Conservation (phyloP, 2,797 vertebrate species). For the Thalassophryne amazonica region DNA sequence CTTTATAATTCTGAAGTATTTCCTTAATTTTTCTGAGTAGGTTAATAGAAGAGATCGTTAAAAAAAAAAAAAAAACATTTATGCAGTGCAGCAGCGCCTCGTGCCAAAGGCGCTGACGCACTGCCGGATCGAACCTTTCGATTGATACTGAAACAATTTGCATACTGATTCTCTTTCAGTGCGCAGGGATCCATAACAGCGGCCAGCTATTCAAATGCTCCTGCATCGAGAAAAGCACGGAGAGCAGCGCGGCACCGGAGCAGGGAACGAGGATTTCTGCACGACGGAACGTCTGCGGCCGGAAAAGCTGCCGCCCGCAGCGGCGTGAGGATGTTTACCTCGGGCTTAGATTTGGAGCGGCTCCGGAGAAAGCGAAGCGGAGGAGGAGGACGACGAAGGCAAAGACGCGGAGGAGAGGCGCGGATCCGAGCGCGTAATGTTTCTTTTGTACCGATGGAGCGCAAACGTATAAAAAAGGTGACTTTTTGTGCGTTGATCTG, state of each 20-base stretch:
- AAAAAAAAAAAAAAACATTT: too few species aligned
- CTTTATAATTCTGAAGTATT: background rate
- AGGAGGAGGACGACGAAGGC: constrained; percentile 23
- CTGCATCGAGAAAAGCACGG: constrained; percentile 85
- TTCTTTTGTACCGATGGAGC: constrained; percentile 33
- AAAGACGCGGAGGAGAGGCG: constrained; percentile 4
- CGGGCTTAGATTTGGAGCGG: constrained; percentile 73
- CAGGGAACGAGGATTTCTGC: constrained; percentile 67
- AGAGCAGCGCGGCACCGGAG: constrained; percentile 67
- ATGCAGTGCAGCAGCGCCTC: constrained; percentile 78
- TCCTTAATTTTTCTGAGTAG: background rate
- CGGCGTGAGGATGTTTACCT: constrained; percentile 70
- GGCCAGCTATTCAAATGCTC: constrained; percentile 93
- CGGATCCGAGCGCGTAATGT: constrained; percentile 13
- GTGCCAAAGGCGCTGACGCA: constrained; percentile 90
- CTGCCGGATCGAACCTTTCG: constrained; percentile 98
- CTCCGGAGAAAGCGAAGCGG: constrained; percentile 57
- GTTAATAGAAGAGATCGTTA: constrained; percentile 56
- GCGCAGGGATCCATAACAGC: constrained; percentile 88
- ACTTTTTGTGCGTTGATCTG: constrained; percentile 4
- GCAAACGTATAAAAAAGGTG: constrained; percentile 32
- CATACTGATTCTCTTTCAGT: constrained; percentile 97
- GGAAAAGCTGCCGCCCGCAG: constrained; percentile 63
- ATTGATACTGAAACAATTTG: constrained; percentile 99
- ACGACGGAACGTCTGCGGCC: constrained; percentile 72